phyloP scores from a whole-genome alignment of 2,888 invertebrate species.

The Imbricaverruca yamaguchii region DNA sequence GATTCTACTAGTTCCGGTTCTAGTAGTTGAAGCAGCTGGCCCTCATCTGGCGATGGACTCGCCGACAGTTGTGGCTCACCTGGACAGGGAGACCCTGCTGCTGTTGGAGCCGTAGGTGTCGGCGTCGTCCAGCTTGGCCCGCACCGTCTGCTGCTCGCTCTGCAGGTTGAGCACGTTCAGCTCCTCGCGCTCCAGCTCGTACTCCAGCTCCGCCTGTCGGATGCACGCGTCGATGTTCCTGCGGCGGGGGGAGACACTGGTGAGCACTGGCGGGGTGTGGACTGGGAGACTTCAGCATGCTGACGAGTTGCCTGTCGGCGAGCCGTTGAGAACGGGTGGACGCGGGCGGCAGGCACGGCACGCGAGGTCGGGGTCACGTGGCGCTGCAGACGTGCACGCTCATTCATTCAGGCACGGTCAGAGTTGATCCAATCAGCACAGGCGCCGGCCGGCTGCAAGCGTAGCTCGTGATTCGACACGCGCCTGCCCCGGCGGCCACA shows the following conservation, averaged over 20 bases:
- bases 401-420: no score
- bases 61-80: slow-evolving; percentile 41
- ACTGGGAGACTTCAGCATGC: not conserved
- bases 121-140: slow-evolving; percentile 65
- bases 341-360: not conserved
- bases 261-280: not conserved
- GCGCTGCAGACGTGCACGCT: no score
- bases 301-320: not conserved
- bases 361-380: no score
- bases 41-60: no score
- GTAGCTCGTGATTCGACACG: no score
- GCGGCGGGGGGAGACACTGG: slow-evolving; percentile 34
- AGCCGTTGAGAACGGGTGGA: not conserved
- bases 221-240: slow-evolving; percentile 84
- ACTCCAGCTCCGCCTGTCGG: slow-evolving; percentile 82
- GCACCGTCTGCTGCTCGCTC: slow-evolving; percentile 72
- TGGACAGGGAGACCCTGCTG: slow-evolving; percentile 51
- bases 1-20: no score
- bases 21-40: no score
- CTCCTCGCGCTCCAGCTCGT: slow-evolving; percentile 79
- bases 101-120: slow-evolving; percentile 42
- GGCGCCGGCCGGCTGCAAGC: no score
- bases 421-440: no score
- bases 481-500: no score
- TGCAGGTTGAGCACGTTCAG: slow-evolving; percentile 72